A percentile compares a stretch with the other conserved stretches of the same genome.
These are phyloP conservation scores for Drosophila suboccidentalis DNA, from an alignment of 2,888 invertebrate genomes.

Conservation along the genomic window DNA sequence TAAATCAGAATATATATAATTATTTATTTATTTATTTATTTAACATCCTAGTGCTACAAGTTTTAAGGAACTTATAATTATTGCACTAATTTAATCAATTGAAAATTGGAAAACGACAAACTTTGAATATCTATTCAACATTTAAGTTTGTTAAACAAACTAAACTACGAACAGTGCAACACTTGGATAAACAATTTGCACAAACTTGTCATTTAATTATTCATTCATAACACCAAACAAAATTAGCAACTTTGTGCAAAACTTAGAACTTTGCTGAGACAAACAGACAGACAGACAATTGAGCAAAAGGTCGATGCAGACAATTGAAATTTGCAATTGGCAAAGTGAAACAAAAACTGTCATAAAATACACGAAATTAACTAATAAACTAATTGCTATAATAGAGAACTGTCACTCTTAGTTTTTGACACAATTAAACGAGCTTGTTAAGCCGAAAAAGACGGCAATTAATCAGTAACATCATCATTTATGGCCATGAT, in stretches of 20 bases:
- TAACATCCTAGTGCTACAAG: too few species aligned
- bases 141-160: conserved; percentile 18
- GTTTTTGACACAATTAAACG: conserved; percentile 50
- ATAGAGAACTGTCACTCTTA: conserved; percentile 2
- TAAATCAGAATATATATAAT: background rate
- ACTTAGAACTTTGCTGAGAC: conserved; percentile 12
- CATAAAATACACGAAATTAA: conserved; percentile 1
- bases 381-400: conserved; percentile 16
- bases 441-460: conserved; percentile 46
- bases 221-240: conserved; percentile 55
- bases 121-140: conserved; percentile 13
- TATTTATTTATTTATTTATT: too few species aligned
- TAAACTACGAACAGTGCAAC: conserved; percentile 31
- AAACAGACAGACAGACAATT: conserved; percentile 1
- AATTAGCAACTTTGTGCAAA: conserved; percentile 41
- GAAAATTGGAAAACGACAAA: background rate
- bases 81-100: conserved; percentile 5
- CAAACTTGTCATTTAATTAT: conserved; percentile 49
- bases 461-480: conserved; percentile 65
- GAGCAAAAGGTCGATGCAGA: conserved; percentile 14
- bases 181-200: conserved; percentile 36
- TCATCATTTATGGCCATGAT: conserved; percentile 46
- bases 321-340: conserved; percentile 10
- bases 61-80: too few species aligned
- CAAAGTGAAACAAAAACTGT: conserved; percentile 1